phyloP scores from a whole-genome alignment of 2,888 invertebrate species.

The Torymus aiolomorphi region DNA sequence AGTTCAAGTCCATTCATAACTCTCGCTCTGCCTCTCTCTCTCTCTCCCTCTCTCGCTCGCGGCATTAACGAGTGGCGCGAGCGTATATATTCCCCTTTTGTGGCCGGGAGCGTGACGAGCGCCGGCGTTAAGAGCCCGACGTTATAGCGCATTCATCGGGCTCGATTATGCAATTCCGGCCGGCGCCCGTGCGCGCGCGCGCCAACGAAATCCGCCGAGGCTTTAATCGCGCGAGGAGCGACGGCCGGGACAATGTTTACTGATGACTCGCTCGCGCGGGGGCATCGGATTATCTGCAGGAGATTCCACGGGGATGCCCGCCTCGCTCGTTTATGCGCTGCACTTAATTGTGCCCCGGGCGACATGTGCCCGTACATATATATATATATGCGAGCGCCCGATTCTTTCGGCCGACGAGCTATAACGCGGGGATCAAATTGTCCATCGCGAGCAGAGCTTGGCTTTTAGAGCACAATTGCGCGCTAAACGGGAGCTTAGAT shows the following conservation, averaged over 20 bases:
- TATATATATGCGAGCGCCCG: too few relatives aligned
- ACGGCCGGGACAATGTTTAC: slow-evolving; percentile 29
- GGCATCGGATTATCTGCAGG: neutral
- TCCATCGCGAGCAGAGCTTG: too few relatives aligned
- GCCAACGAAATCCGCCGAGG: neutral
- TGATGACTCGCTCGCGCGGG: slow-evolving; percentile 18
- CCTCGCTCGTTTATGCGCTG: too few relatives aligned
- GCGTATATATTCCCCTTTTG: slow-evolving; percentile 50
- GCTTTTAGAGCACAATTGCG: too few relatives aligned
- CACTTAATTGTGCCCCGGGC: too few relatives aligned
- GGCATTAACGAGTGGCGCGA: slow-evolving; percentile 50
- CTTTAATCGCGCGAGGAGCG: slow-evolving; percentile 6
- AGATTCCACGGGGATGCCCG: neutral
- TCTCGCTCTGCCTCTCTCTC: slow-evolving; percentile 26
- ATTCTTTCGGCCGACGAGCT: too few relatives aligned
- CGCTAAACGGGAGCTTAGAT: too few relatives aligned
- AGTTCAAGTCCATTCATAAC: slow-evolving; percentile 67
- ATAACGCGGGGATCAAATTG: too few relatives aligned
- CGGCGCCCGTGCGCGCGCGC: slow-evolving; percentile 11
- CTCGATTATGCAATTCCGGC: slow-evolving; percentile 35
- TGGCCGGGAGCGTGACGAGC: slow-evolving; percentile 43
- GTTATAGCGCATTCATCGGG: slow-evolving; percentile 17
- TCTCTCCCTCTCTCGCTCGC: slow-evolving; percentile 11
- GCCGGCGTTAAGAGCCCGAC: slow-evolving; percentile 51
- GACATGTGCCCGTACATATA: too few relatives aligned